These are phyloP conservation scores for Parochlus steinenii DNA, from an alignment of 2,888 invertebrate species.

Conservation along the genomic window DNA sequence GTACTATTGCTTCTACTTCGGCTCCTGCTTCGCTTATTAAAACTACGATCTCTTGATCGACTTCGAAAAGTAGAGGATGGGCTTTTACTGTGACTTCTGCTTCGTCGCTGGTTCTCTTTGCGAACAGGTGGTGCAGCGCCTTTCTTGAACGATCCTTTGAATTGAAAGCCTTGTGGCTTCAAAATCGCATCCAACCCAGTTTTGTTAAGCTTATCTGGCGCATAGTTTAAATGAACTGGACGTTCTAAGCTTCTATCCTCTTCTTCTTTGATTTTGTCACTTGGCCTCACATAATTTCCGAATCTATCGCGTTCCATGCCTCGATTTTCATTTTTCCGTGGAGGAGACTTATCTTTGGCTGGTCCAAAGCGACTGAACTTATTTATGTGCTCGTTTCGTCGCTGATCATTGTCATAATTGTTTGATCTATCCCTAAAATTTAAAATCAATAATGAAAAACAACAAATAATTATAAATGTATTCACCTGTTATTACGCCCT, in stretches of 20 bases:
- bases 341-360: too few species aligned
- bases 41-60: too few species aligned
- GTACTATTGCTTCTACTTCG: slow-evolving; percentile 7
- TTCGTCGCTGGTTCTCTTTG: not conserved
- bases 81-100: not conserved
- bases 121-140: not conserved
- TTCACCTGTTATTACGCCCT: too few species aligned
- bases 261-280: not conserved
- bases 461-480: too few species aligned
- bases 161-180: slow-evolving; percentile 4
- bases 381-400: too few species aligned
- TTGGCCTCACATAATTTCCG: not conserved
- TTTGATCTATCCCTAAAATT: too few species aligned
- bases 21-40: slow-evolving; percentile 3
- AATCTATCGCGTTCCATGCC: slow-evolving; percentile 1
- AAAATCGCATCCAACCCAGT: slow-evolving; percentile 3
- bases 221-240: slow-evolving; percentile 3
- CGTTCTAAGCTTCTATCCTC: slow-evolving; percentile 1
- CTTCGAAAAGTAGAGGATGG: not conserved
- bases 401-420: too few species aligned
- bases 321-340: not conserved
- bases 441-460: too few species aligned
- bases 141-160: slow-evolving; percentile 11
- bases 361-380: too few species aligned
- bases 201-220: not conserved